These are phyloP conservation scores for Geodia barretti DNA, from an alignment of 37 sponge, comb jelly and placozoan genomes.

Conservation along the genomic window DNA sequence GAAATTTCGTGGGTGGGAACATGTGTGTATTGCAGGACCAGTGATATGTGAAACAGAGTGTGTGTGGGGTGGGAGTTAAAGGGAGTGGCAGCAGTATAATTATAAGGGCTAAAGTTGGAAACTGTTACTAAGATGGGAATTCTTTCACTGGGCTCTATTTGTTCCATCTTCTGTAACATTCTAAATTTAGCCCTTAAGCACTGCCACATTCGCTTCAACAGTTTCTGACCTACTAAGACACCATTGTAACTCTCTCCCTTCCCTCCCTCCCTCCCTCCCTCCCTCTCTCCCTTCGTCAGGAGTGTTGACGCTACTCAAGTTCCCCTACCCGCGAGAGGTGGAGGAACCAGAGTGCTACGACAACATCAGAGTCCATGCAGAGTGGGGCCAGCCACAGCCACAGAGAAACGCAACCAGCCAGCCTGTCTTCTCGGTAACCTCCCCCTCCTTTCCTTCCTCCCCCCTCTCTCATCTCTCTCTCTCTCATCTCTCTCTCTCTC, in stretches of 20 bases:
- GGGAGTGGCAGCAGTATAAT: not conserved
- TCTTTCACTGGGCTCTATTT: not conserved
- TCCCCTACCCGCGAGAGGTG: conserved; percentile 69
- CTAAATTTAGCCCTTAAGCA: no score
- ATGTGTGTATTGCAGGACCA: no score
- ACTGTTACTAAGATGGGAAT: not conserved
- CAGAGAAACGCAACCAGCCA: not conserved
- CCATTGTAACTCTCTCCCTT: no score
- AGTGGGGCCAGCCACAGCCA: conserved; percentile 28
- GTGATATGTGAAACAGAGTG: no score
- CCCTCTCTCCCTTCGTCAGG: conserved; percentile 18
- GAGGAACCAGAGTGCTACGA: conserved; percentile 47
- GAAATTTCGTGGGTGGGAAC: no score
- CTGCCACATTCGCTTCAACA: conserved; percentile 2
- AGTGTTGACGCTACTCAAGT: conserved; percentile 59
- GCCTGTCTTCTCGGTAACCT: not conserved
- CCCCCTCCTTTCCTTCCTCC: no score
- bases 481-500: no score
- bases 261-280: conserved; percentile 22
- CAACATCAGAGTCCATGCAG: conserved; percentile 62
- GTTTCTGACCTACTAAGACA: no score
- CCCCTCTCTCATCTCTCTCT: no score
- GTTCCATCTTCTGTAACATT: not conserved
- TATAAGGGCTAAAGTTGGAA: not conserved
- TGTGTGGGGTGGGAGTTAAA: not conserved